A percentile compares a stretch with the other conserved stretches of the same genome.
Evolutionary conservation across 2,797 vertebrate species (phyloP).

Genomic region (Syncerus caffer): DNA sequence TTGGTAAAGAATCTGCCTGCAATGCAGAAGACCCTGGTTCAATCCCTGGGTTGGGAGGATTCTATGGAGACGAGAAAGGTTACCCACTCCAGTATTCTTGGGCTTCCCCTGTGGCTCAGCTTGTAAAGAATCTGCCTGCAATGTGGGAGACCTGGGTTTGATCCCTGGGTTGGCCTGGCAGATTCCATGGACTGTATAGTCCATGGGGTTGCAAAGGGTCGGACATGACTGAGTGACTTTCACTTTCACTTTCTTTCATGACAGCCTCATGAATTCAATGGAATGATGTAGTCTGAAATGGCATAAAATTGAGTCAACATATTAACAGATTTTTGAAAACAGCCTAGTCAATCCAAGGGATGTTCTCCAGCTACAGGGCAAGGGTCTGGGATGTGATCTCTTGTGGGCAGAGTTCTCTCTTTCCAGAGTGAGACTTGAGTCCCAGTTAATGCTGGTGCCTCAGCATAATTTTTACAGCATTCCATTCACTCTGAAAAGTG

Average conservation of each 20-base stretch:
- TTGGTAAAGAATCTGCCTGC: background rate
- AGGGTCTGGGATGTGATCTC: background rate
- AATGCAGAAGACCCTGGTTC: background rate
- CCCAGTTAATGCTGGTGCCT: background rate
- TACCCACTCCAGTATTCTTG: background rate
- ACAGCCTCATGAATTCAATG: background rate
- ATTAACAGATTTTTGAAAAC: background rate
- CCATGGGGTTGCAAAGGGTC: background rate
- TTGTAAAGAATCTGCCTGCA: background rate
- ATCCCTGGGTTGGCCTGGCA: background rate
- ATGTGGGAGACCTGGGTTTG: fast-evolving
- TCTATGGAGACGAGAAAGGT: background rate
- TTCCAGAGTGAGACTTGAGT: background rate
- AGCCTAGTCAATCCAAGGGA: background rate
- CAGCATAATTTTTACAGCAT: background rate
- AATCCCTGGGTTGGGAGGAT: background rate
- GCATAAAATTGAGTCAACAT: background rate
- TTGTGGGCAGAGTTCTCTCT: background rate
- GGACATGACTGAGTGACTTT: background rate
- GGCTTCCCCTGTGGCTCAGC: background rate
- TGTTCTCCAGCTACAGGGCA: background rate
- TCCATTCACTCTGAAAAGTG: background rate
- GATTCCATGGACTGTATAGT: background rate
- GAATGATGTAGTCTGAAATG: background rate
- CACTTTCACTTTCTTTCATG: background rate